phyloP scores from a whole-genome alignment of 2,113 vertebrate genomes.

The Vicugna pacos region DNA sequence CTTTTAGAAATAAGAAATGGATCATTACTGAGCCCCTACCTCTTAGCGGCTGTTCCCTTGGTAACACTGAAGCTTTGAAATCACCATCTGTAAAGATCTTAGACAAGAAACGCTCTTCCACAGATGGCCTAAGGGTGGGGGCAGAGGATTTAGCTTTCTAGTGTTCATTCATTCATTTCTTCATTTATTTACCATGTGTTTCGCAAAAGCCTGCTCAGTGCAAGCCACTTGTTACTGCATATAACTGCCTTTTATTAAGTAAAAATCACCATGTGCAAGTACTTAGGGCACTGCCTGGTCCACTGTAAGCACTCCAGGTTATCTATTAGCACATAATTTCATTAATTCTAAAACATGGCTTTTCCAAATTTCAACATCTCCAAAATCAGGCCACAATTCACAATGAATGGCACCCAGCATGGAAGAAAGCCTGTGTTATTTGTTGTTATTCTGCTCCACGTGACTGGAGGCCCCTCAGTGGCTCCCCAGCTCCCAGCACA shows the following conservation, averaged over 20 bases:
- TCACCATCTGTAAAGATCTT: slow-evolving; percentile 22
- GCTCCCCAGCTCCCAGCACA: neutral
- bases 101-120: neutral
- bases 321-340: neutral
- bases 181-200: neutral
- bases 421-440: neutral
- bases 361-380: slow-evolving; percentile 7
- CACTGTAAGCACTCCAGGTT: neutral
- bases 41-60: neutral
- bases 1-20: slow-evolving; percentile 12
- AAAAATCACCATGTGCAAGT: neutral
- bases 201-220: neutral
- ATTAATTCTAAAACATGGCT: slow-evolving; percentile 17
- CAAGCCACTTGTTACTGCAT: neutral
- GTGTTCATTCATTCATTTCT: neutral
- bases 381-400: neutral
- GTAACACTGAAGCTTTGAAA: neutral
- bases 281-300: neutral
- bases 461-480: neutral
- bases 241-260: neutral
- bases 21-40: neutral
- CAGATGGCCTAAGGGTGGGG: neutral
- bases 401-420: neutral
- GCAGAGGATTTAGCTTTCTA: neutral
- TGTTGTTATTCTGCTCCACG: neutral